phyloP scores from a whole-genome alignment of 2,888 invertebrate genomes.

The Spilosoma lubricipeda region DNA sequence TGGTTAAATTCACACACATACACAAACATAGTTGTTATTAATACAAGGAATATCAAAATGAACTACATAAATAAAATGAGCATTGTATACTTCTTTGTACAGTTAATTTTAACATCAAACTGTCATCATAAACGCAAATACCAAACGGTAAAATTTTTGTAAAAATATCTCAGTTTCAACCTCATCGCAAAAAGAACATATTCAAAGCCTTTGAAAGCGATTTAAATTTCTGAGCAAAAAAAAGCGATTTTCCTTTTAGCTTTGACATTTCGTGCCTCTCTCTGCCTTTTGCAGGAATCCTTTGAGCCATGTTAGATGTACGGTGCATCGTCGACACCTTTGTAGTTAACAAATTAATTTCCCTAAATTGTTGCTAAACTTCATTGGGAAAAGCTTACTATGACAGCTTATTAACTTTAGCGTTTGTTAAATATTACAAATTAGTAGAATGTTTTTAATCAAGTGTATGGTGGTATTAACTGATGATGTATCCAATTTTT shows the following conservation, averaged over 20 bases:
- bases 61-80: neutral
- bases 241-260: conserved; percentile 54
- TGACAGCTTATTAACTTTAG: too few species aligned
- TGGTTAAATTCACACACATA: too few species aligned
- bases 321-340: conserved; percentile 38
- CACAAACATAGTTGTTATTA: neutral
- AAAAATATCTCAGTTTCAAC: neutral
- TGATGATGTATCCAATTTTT: neutral
- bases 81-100: neutral
- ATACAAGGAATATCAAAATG: neutral
- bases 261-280: conserved; percentile 59
- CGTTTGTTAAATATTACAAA: neutral
- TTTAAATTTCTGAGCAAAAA: conserved; percentile 56
- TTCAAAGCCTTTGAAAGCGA: conserved; percentile 49
- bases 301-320: conserved; percentile 40
- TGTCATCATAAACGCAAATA: neutral
- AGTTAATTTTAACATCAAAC: neutral
- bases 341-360: neutral
- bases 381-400: neutral
- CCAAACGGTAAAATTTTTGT: neutral
- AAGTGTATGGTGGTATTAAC: neutral
- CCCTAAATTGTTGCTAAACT: neutral
- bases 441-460: neutral
- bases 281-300: conserved; percentile 51
- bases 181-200: conserved; percentile 26